Base-by-base conservation (phyloP, 2,888 invertebrate species). In the Heliconius charithonia region DNA sequence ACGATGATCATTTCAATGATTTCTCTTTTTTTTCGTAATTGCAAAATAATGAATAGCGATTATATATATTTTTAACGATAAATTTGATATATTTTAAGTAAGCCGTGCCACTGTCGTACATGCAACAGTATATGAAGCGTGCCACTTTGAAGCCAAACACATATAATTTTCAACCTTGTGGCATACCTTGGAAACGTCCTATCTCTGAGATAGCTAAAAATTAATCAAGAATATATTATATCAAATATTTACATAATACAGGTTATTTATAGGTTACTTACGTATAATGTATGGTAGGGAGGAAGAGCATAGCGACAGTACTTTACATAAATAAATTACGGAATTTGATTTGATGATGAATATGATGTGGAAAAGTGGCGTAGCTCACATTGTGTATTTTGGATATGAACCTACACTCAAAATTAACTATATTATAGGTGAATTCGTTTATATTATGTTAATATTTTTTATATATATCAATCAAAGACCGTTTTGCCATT, bases 181-280 rank as follows among this genome's bases (percentile, higher is more conserved):
- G 94, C 96, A 93, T 97, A 97, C 98, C 98, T 98, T 96, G 98
- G 97, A 94, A 98, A 98, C 86, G 98, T 98, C 97, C 98, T 96
- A 96, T 98, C 98, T 97, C 97, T 97, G 93, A 98, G 97, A 95
- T 97, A 97, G 97, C 98, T 98, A 95, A 92, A 93, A 93, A 91
- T 90, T 87, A 89, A 93, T 86, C 79, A 85, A 86, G 93, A 91
- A 88, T 82, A 85, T 79, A 85, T 87, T 87, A 90, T 87, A 81
- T 81, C 66, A 77, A 75, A 27, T 75, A 81, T 70, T 81, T 80
- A 75, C 67, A 81, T 77, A 69, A 76, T 63, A 76, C 56, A 25
- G 4, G 19, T 69, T 69, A 41, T 25, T 69, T 69, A 69, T 41
- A n/a, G 16, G 41, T 69, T 65, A 77, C 80, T 78, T 74, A 80